These are phyloP conservation scores for Agonopterix alstromeriana DNA, from an alignment of 2,888 invertebrate species.

Conservation along the genomic window DNA sequence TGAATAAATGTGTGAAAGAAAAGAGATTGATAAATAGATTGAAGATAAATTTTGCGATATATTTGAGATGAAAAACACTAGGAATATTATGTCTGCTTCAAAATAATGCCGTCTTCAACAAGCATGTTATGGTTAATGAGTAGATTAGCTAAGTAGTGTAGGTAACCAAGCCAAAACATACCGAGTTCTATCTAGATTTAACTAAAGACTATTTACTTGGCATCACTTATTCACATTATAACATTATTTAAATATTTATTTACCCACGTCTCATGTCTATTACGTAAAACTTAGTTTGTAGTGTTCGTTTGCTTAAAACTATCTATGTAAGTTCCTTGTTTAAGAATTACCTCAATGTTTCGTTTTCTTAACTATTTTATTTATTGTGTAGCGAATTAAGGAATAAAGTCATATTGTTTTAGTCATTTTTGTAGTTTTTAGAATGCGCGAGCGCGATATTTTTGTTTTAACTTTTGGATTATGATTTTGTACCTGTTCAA, in stretches of 20 bases:
- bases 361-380: conserved; percentile 34
- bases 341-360: conserved; percentile 56
- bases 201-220: conserved; percentile 4
- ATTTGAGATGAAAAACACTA: too few species aligned
- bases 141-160: background rate
- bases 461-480: background rate
- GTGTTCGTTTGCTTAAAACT: background rate
- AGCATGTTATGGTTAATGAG: too few species aligned
- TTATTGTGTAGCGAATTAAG: conserved; percentile 56
- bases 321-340: conserved; percentile 38
- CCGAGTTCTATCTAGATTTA: conserved; percentile 8
- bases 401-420: conserved; percentile 58
- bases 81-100: too few species aligned
- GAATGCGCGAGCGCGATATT: conserved; percentile 10
- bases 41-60: too few species aligned
- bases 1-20: too few species aligned
- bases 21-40: too few species aligned
- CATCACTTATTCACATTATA: conserved; percentile 6
- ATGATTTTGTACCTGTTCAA: conserved; percentile 3
- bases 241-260: background rate
- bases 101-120: too few species aligned
- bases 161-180: conserved; percentile 28
- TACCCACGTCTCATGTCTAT: background rate
- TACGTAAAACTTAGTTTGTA: conserved; percentile 2
- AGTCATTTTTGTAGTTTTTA: conserved; percentile 65